Evolutionary conservation across 2,113 vertebrate genomes (phyloP), one percentile per base, ranked within the genome.

Genomic region (Spermophilus dauricus): DNA sequence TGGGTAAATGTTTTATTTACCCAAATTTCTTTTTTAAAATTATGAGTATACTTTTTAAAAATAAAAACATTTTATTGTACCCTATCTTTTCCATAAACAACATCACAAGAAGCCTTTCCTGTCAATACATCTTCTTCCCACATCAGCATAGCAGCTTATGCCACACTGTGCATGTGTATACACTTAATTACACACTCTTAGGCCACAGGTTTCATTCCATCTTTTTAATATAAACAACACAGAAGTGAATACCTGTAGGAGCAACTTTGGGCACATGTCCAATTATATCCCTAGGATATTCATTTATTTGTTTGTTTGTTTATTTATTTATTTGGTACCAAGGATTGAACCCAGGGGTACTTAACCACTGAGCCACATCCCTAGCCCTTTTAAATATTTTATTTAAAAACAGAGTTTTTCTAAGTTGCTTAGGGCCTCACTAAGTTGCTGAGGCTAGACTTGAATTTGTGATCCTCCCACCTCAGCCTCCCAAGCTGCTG

Each of bases 101-200:
- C 53, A 56, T 9, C 51, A 16, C 4, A 45, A 91, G n/a, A 83
- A 61, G 65, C 8, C 10, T 30, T 70, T 61, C n/a, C 22, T 2
- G 0, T 76, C 42, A 30, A 8, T 10, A 53, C 2, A 0, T 8
- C 22, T 30, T 48, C 28, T 73, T 77, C 8, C 4, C 13, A 34
- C 30, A 6, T 9, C 1, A 4, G 7, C 1, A 20, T 4, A 32
- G 24, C 26, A 39, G 14, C 53, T 32, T 8, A 26, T 2, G 0
- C 14, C 16, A 18, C 37, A n/a, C 22, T 42, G 56, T 28, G 14
- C 30, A 2, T 34, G 12, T 51, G 48, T 51, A 32, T 14, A 30
- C 4, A 26, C 45, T 67, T 45, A 5, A 26, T 69, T 2, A 20
- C 4, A 37, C 28, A 28, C 69, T 53, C 61, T 12, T 13, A 67